These are phyloP conservation scores for Dasypogon diadema DNA, from an alignment of 2,888 invertebrate species.

Conservation along the genomic window DNA sequence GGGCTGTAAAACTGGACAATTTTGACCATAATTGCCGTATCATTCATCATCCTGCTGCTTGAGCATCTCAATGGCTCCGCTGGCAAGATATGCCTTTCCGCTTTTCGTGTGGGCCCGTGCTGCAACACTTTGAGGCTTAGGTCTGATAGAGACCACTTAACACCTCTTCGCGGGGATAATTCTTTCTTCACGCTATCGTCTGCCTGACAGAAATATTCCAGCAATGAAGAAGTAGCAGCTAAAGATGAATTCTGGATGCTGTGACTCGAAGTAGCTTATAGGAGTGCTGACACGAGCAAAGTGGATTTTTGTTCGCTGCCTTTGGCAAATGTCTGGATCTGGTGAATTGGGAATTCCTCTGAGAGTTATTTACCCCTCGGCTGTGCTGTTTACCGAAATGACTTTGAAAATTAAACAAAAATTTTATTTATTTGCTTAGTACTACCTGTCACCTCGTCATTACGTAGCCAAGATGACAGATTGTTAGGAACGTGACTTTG, in stretches of 20 bases:
- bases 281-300: neutral
- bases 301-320: neutral
- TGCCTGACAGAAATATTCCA: constrained; percentile 15
- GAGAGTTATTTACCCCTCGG: constrained; percentile 12
- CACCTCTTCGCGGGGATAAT: constrained; percentile 43
- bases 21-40: constrained; percentile 46
- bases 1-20: constrained; percentile 29
- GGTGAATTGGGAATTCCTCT: constrained; percentile 36
- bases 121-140: constrained; percentile 35
- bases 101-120: constrained; percentile 24
- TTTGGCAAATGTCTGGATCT: constrained; percentile 2
- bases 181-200: constrained; percentile 22
- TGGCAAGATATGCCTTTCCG: neutral
- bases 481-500: constrained; percentile 36
- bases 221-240: constrained; percentile 29
- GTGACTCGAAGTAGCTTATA: neutral
- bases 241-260: constrained; percentile 6
- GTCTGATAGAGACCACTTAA: constrained; percentile 43
- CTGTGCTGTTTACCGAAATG: constrained; percentile 18
- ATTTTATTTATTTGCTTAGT: constrained; percentile 48
- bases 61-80: neutral
- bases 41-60: constrained; percentile 39
- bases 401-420: constrained; percentile 42
- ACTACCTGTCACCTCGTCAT: constrained; percentile 44
- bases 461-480: constrained; percentile 22